Percentiles rank a stretch among this genome's conserved stretches.
phyloP scores from a whole-genome alignment of 2,113 vertebrate genomes.

The Bubo blakistoni region DNA sequence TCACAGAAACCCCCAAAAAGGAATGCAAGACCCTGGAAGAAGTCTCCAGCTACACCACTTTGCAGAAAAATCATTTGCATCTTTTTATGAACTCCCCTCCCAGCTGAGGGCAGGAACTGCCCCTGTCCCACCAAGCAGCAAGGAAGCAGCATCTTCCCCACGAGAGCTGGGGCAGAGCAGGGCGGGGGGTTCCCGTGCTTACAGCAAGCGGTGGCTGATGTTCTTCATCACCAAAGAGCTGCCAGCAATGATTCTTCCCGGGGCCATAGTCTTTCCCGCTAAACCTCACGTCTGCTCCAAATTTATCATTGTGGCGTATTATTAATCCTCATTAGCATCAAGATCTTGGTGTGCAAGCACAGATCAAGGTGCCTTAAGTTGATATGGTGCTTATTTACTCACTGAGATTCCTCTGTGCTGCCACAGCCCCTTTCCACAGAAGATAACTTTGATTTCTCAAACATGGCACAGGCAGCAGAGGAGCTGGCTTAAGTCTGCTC shows the following conservation, averaged over 20 bases:
- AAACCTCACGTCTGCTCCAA: not conserved
- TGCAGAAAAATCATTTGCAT: not conserved
- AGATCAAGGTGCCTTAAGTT: not conserved
- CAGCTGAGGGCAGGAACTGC: not conserved
- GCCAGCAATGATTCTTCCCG: not conserved
- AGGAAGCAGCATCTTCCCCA: not conserved
- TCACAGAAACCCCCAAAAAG: not conserved
- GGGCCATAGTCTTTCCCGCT: not conserved
- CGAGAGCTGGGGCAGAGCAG: not conserved
- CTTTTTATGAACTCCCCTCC: no score
- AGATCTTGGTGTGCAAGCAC: not conserved
- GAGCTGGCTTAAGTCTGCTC: not conserved
- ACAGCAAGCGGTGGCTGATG: not conserved
- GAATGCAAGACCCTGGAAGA: not conserved
- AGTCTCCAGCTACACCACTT: not conserved
- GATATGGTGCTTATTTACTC: not conserved
- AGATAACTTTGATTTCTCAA: not conserved
- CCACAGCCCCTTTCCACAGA: not conserved
- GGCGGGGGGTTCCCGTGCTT: rapidly evolving
- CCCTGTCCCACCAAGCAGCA: not conserved
- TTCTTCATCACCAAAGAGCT: not conserved
- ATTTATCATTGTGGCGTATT: not conserved
- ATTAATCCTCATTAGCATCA: not conserved
- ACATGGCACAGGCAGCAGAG: rapidly evolving
- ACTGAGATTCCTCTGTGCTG: not conserved